Percentiles rank a stretch among this genome's conserved stretches.
Evolutionary conservation across 2,888 invertebrate genomes (phyloP).

Genomic region (Luperina nickerlii): DNA sequence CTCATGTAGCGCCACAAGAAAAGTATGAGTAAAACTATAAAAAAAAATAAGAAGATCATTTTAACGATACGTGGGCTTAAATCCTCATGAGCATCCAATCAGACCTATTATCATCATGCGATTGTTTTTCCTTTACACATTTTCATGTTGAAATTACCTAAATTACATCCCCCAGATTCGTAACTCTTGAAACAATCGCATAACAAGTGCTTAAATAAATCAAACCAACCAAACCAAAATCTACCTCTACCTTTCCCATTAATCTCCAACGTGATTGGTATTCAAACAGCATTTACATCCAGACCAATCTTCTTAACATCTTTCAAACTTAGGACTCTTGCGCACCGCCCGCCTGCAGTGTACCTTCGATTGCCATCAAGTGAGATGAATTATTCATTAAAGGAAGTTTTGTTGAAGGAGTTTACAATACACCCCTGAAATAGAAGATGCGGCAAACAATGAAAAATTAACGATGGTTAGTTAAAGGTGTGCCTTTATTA

Average conservation of each 20-base stretch:
- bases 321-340: conserved; percentile 59
- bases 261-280: conserved; percentile 56
- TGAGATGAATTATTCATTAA: conserved; percentile 71
- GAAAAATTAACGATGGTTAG: conserved; percentile 36
- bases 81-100: neutral
- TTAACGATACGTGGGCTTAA: neutral
- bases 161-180: neutral
- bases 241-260: conserved; percentile 44
- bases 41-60: neutral
- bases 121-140: neutral
- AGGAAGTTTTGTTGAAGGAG: conserved; percentile 44
- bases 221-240: neutral
- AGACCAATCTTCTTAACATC: conserved; percentile 66
- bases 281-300: conserved; percentile 64
- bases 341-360: conserved; percentile 52
- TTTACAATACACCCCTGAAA: conserved; percentile 39
- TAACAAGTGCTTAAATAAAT: conserved; percentile 12
- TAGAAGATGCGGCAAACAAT: conserved; percentile 52
- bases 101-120: neutral
- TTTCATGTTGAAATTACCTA: neutral
- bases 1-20: neutral
- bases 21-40: neutral
- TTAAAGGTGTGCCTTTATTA: neutral
- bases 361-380: conserved; percentile 68
- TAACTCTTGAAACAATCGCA: neutral